These are phyloP conservation scores for Coracopsis vasa DNA, from an alignment of 2,113 vertebrate species.

Conservation along the genomic window DNA sequence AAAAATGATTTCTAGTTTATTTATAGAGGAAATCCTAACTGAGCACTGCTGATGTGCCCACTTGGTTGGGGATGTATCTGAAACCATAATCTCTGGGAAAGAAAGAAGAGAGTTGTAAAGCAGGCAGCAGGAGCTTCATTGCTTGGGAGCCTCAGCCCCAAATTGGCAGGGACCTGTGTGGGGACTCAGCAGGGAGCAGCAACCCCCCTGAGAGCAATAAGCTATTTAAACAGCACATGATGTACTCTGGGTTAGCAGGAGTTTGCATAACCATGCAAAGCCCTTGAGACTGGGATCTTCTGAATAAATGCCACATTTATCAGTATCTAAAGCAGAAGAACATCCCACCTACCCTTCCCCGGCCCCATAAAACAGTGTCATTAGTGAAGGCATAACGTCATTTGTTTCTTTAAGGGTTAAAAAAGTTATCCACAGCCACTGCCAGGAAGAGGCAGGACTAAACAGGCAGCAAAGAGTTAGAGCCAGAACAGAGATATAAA, in stretches of 20 bases:
- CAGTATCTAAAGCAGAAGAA: background rate
- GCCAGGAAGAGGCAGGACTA: constrained; percentile 24
- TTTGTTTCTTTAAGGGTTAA: constrained; percentile 46
- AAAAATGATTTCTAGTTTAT: background rate
- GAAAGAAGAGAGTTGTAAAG: background rate
- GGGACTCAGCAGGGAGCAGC: background rate
- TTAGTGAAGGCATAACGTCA: background rate
- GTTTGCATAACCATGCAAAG: constrained; percentile 12
- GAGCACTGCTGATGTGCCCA: background rate
- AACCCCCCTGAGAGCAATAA: background rate
- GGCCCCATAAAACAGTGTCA: background rate
- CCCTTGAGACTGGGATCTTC: background rate
- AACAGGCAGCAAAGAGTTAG: background rate
- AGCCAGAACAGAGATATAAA: constrained; percentile 20
- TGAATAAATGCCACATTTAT: constrained; percentile 17
- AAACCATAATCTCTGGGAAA: background rate
- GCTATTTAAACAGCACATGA: constrained; percentile 18
- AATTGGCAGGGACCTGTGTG: constrained; percentile 5
- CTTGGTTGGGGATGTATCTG: background rate
- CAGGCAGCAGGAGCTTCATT: background rate
- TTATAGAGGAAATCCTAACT: background rate
- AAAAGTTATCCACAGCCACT: background rate
- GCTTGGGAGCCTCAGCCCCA: background rate
- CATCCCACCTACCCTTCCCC: background rate
- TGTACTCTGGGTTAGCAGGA: background rate